Evolutionary conservation across 2,113 vertebrate genomes (phyloP), one percentile per base, ranked within the genome.

Genomic region (Boleophthalmus pectinirostris): DNA sequence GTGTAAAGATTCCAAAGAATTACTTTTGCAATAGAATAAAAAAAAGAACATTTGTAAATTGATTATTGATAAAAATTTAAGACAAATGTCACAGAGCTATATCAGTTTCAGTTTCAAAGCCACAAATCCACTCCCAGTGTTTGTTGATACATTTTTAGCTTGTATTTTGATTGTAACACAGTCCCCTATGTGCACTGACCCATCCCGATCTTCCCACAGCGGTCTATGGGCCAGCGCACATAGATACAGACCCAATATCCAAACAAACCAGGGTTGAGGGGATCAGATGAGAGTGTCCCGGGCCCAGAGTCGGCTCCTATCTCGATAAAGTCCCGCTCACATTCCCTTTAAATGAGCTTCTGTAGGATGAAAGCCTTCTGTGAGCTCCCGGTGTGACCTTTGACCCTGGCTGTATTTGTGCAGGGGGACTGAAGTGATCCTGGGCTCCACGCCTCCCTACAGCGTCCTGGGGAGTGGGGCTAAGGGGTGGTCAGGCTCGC

Each of bases 191-290:
- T 92, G 90, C 91, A 87, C 82, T 93, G 93, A 94, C 93, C 93
- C 82, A 77, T 71, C 88, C 74, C 85, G 87, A 82, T 90, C 90
- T 91, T 90, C 87, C 85, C 88, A 91, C 84, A 87, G 86, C 82
- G 79, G 78, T 72, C 78, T 85, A 83, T 80, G 87, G 89, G 87
- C 84, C 64, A 86, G 92, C 92, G 91, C 90, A 85, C 92, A 85
- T 91, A 93, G 92, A 93, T 78, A 81, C 90, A 90, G 92, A 88
- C 92, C 93, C 93, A 79, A 95, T 38, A 94, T 92, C 90, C 92
- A 93, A 94, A 94, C 90, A 93, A 89, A 84, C 47, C 18, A 66
- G 57, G 78, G 81, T 73, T 79, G 63, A 84, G 49, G 86, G 57
- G 92, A 93, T 87, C 93, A 92, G 51, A 90, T 90, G 92, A 90